Base-by-base conservation (phyloP, 2,113 vertebrate species). In the Grammomys dolichurus region DNA sequence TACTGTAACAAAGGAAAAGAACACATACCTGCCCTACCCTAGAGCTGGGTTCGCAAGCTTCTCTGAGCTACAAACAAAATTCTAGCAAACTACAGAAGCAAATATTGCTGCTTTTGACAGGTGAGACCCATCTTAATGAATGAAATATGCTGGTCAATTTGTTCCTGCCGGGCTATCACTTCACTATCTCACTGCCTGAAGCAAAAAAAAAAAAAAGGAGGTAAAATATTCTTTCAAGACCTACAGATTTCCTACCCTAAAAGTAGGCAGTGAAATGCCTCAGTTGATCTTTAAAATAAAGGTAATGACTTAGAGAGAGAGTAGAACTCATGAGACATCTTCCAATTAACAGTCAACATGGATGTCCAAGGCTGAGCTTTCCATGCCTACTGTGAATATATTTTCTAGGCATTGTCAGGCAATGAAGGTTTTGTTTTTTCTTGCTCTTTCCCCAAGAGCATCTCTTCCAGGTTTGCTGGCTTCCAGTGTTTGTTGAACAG, bases 61-160 rank as follows among this genome's bases (percentile, higher is more conserved):
- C 51, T 31, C 65, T 67, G 75, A 96, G 86, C 46, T 54, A 90
- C 92, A 92, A 51, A 90, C 63, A 93, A 96, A 93, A 94, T 11
- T 76, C 28, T 28, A 63, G 58, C 36, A 76, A 54, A 90, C n/a
- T 92, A 14, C 28, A 76, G 12, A 91, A 85, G 33, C 36, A 94
- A 46, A 82, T 78, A 67, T 43, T 95, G n/a, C 31, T 86, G 33
- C 46, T 94, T 89, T 48, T 96, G n/a, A 92, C 22, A 96, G 67
- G 94, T 17, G 87, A 76, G 87, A 65, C 58, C 51, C 90, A 4
- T 84, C 86, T 95, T 88, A 43, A 54, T 51, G 36, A 43, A 63
- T 11, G 51, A 28, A 65, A 95, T 67, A 9, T 43, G 56, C 40
- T 90, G 31, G n/a, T 92, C 54, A 70, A 12, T 82, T 94, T 93